Evolutionary conservation across 2,113 vertebrate genomes (phyloP), one percentile per base, ranked within the genome.

Genomic region (Hippocampus barbouri): DNA sequence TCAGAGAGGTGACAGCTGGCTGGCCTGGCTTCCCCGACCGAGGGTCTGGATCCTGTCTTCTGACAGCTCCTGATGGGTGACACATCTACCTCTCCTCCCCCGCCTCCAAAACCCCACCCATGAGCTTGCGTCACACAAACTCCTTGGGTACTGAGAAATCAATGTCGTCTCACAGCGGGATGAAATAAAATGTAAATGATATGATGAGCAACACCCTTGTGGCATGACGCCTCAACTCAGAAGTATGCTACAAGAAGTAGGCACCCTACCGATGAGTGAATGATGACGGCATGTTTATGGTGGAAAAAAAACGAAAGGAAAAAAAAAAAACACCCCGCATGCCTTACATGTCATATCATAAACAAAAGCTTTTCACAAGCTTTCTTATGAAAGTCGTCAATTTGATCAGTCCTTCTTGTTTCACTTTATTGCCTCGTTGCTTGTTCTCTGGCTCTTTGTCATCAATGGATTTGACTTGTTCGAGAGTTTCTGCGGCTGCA

Each of bases 1-100:
- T 89, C 89, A 79, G 83, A 69, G 85, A 86, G 86, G 88, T 91
- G 89, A 89, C 91, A 89, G 89, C 89, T 90, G 88, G 81, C 85
- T 79, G 84, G 85, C 86, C 81, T 54, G 84, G 86, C 83, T 79
- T 87, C 81, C 87, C 83, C 77, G 80, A 83, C 77, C 79, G 25
- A 69, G 72, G 86, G 61, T 91, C 88, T 89, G 88, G 89, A 85
- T 91, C 83, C 81, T 78, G 83, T 90, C 83, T 77, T 83, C 82
- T 84, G 87, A 89, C 90, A 85, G 83, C 83, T 73, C 81, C 87
- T 85, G 85, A 88, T 75, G 82, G 78, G 81, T 76, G 81, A 85
- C 82, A 83, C 67, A 69, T 88, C 76, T 59, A 69, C 77, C 34
- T 1, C 81, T 16, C 30, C 64, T 73, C 16, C 66, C 40, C 14